These are phyloP conservation scores for Erinaceus europaeus DNA, from an alignment of 2,113 vertebrate species.

Conservation along the genomic window DNA sequence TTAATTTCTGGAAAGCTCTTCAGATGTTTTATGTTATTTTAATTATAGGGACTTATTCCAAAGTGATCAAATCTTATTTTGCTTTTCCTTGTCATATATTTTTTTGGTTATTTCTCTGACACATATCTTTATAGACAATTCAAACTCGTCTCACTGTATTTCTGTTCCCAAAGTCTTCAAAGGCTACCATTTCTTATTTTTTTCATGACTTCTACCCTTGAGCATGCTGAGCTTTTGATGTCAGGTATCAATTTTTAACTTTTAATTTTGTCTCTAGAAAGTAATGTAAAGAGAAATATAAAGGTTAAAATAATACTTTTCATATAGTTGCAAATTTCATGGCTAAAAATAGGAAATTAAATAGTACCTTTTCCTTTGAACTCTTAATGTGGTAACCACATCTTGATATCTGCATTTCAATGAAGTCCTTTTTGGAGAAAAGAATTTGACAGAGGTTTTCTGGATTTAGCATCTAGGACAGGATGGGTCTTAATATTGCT, in stretches of 20 bases:
- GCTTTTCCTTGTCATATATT: rapidly evolving
- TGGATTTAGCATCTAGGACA: not conserved
- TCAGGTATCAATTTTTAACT: conserved; percentile 54
- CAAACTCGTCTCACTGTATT: not conserved
- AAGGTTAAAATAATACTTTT: conserved; percentile 61
- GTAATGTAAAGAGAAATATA: conserved; percentile 37
- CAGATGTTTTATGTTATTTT: not conserved
- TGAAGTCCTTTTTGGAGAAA: not conserved
- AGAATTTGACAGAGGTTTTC: not conserved
- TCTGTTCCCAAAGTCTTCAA: conserved; percentile 8
- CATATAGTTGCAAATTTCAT: conserved; percentile 1
- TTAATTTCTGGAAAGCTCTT: not conserved
- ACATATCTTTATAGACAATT: no score
- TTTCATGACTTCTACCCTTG: conserved; percentile 9
- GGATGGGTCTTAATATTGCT: not conserved
- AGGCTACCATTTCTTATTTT: conserved; percentile 6
- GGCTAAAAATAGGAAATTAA: conserved; percentile 3
- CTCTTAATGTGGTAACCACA: not conserved
- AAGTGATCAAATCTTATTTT: not conserved
- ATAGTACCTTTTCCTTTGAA: conserved; percentile 21
- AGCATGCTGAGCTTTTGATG: conserved; percentile 52
- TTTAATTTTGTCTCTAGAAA: conserved; percentile 57
- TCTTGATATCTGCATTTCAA: not conserved
- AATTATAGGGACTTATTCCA: not conserved
- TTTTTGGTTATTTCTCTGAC: not conserved